Base-by-base conservation (phyloP, 2,113 vertebrate genomes). In the Arvicanthis niloticus region DNA sequence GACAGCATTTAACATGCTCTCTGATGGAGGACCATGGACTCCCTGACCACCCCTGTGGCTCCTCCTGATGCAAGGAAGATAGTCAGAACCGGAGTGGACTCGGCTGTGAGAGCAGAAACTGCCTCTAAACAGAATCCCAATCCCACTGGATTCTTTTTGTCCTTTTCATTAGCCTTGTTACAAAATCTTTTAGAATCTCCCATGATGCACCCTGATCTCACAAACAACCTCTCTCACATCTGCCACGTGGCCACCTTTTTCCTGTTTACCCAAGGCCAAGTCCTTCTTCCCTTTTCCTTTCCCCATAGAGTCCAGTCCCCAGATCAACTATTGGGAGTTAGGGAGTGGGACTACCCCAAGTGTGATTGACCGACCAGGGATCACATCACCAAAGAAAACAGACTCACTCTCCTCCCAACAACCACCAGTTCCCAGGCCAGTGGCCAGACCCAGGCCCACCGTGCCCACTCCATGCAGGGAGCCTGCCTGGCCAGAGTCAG, bases 41-140 rank as follows among this genome's bases (percentile, higher is more conserved):
- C 51, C 34, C 24, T 3, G 3, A 2, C 34, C 12, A 0, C 53
- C n/a, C 34, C 45, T 13, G 7, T 0, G 0, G 5, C 0, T 0
- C 2, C 13, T 3, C 6, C 0, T 40, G 42, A 15, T 68, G 48
- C 0, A 2, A 12, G 21, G 9, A 10, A 8, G 48, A 68, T 56
- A 31, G 68, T 26, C 4, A 37, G 75, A 84, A 37, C 17, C 60
- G 5, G 34, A n/a, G 26, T 13, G 31, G 1, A 16, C 0, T 17
- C 12, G 7, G 45, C 15, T 3, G 40, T 21, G 17, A 37, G 7
- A 26, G 75, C 12, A 7, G 45, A 60, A 40, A 45, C 11, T 1
- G 0, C 15, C 1, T 22, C 22, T 1, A 40, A 40, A 0, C 29
- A 2, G 10, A 21, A 4, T 29, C 48, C n/a, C n/a, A 17, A 5